phyloP scores from a whole-genome alignment of 2,888 invertebrate genomes.

The Cryptops parisi region DNA sequence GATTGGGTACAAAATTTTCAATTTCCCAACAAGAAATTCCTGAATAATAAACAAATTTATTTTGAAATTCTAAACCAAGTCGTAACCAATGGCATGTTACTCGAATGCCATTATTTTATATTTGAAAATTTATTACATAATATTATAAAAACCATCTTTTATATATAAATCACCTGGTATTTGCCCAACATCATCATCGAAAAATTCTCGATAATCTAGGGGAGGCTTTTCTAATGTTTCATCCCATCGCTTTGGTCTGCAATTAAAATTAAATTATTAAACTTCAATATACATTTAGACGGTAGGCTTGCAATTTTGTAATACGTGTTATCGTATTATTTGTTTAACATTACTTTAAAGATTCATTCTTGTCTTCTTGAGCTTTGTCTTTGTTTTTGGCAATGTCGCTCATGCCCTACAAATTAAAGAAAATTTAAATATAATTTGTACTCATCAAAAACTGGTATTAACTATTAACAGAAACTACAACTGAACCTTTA shows the following conservation, averaged over 20 bases:
- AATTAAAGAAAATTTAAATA: conserved; percentile 14
- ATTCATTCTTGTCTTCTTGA: conserved; percentile 50
- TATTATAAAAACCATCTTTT: background rate
- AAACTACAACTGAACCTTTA: conserved; percentile 40
- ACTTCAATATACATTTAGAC: background rate
- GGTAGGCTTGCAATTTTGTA: too few relatives aligned
- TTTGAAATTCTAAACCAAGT: too few relatives aligned
- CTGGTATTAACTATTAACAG: conserved; percentile 10
- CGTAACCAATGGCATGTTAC: too few relatives aligned
- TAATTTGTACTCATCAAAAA: background rate
- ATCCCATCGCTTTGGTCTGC: conserved; percentile 88
- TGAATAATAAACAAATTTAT: conserved; percentile 17
- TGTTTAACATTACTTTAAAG: conserved; percentile 61
- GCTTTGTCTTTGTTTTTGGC: conserved; percentile 67
- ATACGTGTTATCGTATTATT: too few relatives aligned
- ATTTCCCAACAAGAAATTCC: conserved; percentile 95
- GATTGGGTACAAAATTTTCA: conserved; percentile 95
- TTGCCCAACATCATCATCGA: conserved; percentile 86
- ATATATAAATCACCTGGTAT: conserved; percentile 43
- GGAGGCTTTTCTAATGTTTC: conserved; percentile 89
- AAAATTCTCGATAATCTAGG: conserved; percentile 92
- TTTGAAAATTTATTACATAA: background rate
- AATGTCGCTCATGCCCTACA: conserved; percentile 66
- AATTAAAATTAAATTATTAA: conserved; percentile 14
- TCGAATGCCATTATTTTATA: too few relatives aligned